Base-by-base conservation (phyloP, 2,797 vertebrate genomes). In the Malacoctenus gilli region DNA sequence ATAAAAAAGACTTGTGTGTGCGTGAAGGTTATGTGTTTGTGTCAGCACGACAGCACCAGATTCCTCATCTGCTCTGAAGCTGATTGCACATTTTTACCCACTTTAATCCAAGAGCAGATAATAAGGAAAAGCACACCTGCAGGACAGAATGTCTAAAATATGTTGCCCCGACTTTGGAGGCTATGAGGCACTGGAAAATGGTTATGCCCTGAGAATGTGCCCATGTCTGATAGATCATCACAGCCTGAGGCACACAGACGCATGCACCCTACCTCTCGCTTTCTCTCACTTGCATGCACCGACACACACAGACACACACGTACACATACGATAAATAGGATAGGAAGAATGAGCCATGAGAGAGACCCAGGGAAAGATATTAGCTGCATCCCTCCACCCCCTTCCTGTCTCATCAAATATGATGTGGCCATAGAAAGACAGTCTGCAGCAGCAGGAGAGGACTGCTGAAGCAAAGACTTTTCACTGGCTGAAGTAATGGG, bases 401-500 rank as follows among this genome's bases (percentile, higher is more conserved):
- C 68, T 48, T 63, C 81, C 77, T 75, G 60, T 82, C 84, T 84
- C 70, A 77, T 80, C 77, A 84, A 85, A 86, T 84, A 82, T 85
- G 70, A 85, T 77, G 66, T 60, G 68, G 73, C 63, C 77, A 34
- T 70, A 83, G 73, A 75, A 83, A 84, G 66, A 71, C 64, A 60
- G 77, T 80, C 52, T 78, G 62, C 80, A 76, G 72, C 66, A 73
- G 76, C 56, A 6, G 60, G 60, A 73, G 55, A 75, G 51, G 72
- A 77, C 46, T 76, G 80, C 79, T 83, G 80, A 82, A 80, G 76
- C 70, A 77, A 66, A 61, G 59, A 69, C 38, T 73, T 85, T 77
- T 72, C 68, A 51, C 59, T 30, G 38, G 58, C 60, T 82, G 43
- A 54, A 74, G 72, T 79, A 81, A 83, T 74, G 54, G 78, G 54